Base-by-base conservation (phyloP, 2,113 vertebrate genomes). In the Nothobranchius furzeri region DNA sequence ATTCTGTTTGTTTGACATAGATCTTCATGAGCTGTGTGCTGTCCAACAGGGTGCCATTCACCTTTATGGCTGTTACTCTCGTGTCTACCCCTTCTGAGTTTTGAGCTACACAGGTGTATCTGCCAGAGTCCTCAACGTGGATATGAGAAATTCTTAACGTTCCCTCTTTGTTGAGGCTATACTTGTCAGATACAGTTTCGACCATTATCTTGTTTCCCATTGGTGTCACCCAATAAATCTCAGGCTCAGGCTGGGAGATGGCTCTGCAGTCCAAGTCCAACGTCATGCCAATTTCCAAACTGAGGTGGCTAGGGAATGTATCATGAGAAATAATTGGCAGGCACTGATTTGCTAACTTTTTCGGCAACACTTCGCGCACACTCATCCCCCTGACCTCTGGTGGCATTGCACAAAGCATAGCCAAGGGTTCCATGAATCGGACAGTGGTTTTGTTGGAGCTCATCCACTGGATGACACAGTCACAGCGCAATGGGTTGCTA, bases 181-280 rank as follows among this genome's bases (percentile, higher is more conserved):
- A 98, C 67, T 96, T 98, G 48, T 95, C 95, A 20, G 95, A 96
- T 8, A 92, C 75, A 0, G 93, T 95, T 72, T 96, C 96, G 0
- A 87, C 91, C 1, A 94, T 96, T 13, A 99, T 89, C 82, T 97
- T 98, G 87, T 93, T 95, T 47, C 98, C 98, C 12, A 96, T 92
- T 0, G 98, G 98, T 6, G 96, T 97, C 59, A 99, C 97, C 98
- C 98, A 99, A 77, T 99, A 99, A 71, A 99, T 97, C 65, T 98
- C 96, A 2, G 98, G 96, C 81, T 97, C 96, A 0, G 98, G 97
- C 84, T 98, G 95, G 1, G 97, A 97, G 95, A 97, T 95, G 68
- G 98, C 98, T 68, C 96, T 92, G 68, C 98, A 99, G 54, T 99
- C 98, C 36, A 99, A 81, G 55, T 95, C 93, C 62, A 98, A 88